Evolutionary conservation across 2,888 invertebrate species (phyloP), one percentile per base, ranked within the genome.

Genomic region (Syritta pipiens): DNA sequence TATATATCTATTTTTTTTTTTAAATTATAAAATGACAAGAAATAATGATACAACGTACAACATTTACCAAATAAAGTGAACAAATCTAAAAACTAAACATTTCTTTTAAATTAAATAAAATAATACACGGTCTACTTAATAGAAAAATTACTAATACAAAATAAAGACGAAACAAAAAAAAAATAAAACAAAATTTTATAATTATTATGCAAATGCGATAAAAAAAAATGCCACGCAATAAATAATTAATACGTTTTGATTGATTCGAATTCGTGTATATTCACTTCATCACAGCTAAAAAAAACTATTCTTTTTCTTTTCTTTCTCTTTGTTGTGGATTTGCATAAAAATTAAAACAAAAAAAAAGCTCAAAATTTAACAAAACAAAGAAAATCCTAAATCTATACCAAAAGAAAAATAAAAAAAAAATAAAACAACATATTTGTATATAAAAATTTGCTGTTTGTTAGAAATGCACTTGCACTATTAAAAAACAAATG

Each of bases 261-360:
- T 74, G 62, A 46, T 57, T 67, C 67, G 12, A 30, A 72, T 71
- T 77, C 46, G 40, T 51, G 44, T 69, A 63, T 63, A 28, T 53
- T 72, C 28, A 44, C 46, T 76, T 69, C 63, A 76, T 79, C 79
- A 79, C 79, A 79, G 79, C 63, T 81, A 53, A 53, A 14, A 40
- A n/a, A n/a, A n/a, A n/a, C n/a, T n/a, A n/a, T n/a, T n/a, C 67
- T 62, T 71, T 76, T 48, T 30, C 17, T 71, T 60, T 53, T 46
- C 17, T 62, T 32, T 48, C 7, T 71, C 72, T 69, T 67, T 40
- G 20, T 75, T 68, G 71, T 62, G 53, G 30, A 77, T 81, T 81
- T 81, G 75, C 75, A 57, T 42, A 4, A 59, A 57, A 44, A 55
- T 62, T 55, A 59, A 75, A 62, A 46, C 71, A 49, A n/a, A n/a